A percentile compares a stretch with the other conserved stretches of the same genome.
phyloP scores from a whole-genome alignment of 2,797 vertebrate species.

The Mus caroli region DNA sequence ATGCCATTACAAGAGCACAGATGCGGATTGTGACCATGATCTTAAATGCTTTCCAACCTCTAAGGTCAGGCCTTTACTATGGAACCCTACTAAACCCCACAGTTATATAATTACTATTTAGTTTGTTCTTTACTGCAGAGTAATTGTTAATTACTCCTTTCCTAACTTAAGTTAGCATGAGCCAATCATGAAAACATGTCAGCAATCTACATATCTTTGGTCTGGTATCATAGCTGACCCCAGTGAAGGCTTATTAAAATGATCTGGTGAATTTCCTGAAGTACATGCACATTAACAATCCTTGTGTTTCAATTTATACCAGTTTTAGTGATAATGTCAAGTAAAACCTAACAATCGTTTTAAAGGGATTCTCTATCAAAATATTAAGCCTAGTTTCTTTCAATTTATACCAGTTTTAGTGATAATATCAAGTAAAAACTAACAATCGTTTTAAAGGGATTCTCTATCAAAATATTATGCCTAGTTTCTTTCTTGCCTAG shows the following conservation, averaged over 20 bases:
- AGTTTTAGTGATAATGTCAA: background rate
- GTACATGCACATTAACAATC: background rate
- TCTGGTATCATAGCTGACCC: background rate
- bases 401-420: background rate
- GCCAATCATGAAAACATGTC: background rate
- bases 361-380: background rate
- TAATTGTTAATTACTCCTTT: constrained; percentile 1
- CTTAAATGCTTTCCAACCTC: background rate
- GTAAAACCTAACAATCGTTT: background rate
- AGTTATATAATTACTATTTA: background rate
- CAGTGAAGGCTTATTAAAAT: background rate
- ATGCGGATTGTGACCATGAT: background rate
- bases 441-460: background rate
- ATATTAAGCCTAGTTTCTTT: background rate
- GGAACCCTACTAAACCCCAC: background rate
- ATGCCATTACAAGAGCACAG: background rate
- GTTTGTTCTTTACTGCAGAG: background rate
- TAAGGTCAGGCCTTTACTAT: background rate
- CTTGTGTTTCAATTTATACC: background rate
- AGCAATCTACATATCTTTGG: background rate
- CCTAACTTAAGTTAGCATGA: background rate
- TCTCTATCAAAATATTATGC: background rate
- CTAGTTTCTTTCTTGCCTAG: background rate
- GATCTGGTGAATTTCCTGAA: background rate
- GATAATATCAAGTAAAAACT: background rate